Evolutionary conservation across 2,113 vertebrate genomes (phyloP).

Genomic region (Orcinus orca): DNA sequence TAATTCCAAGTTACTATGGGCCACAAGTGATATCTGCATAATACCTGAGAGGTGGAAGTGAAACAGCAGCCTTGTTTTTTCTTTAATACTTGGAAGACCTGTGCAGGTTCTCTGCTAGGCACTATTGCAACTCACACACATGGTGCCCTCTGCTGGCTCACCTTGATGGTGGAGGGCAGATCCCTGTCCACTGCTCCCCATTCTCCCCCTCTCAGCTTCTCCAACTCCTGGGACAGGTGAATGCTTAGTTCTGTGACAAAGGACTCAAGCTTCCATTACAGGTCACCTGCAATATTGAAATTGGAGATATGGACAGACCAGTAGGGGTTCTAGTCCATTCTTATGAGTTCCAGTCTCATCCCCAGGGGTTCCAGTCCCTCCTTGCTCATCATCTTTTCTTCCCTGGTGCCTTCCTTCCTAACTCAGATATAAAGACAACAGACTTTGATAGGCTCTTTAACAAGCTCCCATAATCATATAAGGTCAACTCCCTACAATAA

Average conservation of each 20-base stretch:
- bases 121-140: fast-evolving
- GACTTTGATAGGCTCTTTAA: background rate
- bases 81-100: background rate
- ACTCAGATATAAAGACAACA: background rate
- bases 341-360: background rate
- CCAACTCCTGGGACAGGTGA: background rate
- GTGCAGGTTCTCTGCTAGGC: background rate
- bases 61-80: background rate
- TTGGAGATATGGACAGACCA: background rate
- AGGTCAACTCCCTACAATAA: background rate
- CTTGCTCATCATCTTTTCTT: background rate
- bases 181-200: too few species aligned
- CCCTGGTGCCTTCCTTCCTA: background rate
- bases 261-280: background rate
- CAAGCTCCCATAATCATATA: background rate
- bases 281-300: background rate
- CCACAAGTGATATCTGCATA: background rate
- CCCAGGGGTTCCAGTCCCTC: background rate
- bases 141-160: background rate
- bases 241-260: background rate
- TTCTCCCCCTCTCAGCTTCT: background rate
- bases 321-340: background rate
- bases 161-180: background rate
- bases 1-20: background rate
- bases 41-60: background rate